Base-by-base conservation (phyloP, 2,888 invertebrate genomes). In the Nemapogon koenigi region DNA sequence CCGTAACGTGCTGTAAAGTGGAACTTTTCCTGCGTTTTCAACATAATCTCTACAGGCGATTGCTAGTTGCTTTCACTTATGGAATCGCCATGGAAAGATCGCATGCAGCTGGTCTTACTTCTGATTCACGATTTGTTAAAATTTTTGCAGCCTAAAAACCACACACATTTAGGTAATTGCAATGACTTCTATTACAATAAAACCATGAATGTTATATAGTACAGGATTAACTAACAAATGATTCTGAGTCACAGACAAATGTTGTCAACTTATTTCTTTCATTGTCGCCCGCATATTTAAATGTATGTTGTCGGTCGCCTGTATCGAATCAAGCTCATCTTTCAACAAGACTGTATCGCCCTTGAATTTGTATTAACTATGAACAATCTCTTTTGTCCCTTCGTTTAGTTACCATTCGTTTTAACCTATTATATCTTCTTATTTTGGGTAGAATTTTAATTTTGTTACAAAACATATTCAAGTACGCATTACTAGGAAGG, bases 221-320 rank as follows among this genome's bases (percentile, higher is more conserved):
- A n/a, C n/a, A n/a, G n/a, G n/a, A n/a, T n/a, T n/a, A n/a, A n/a
- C n/a, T n/a, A n/a, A n/a, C n/a, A n/a, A n/a, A n/a, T n/a, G 22
- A 22, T 22, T 8, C 19, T 17, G 18, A 17, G 37, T 37, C 28
- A 37, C 16, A 28, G 37, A 37, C 18, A 37, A 37, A 37, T 37
- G 17, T 18, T 17, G 16, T 37, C 15, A 14, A 35, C 15, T 26
- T 26, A 2, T 15, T 16, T 10, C 18, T 17, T 17, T 37, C 37
- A 28, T 27, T 37, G 37, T 27, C 37, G 37, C 37, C 37, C 37
- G 28, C 37, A 25, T 37, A 17, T 16, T 28, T 11, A 28, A 27
- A 37, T 10, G 22, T 22, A n/a, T n/a, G n/a, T n/a, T n/a, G n/a
- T 19, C 18, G 14, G 33, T 8, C 22, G 22, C 11, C 33, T 11